These are phyloP conservation scores for Xiphophorus couchianus DNA, from an alignment of 2,113 vertebrate species.

Conservation along the genomic window DNA sequence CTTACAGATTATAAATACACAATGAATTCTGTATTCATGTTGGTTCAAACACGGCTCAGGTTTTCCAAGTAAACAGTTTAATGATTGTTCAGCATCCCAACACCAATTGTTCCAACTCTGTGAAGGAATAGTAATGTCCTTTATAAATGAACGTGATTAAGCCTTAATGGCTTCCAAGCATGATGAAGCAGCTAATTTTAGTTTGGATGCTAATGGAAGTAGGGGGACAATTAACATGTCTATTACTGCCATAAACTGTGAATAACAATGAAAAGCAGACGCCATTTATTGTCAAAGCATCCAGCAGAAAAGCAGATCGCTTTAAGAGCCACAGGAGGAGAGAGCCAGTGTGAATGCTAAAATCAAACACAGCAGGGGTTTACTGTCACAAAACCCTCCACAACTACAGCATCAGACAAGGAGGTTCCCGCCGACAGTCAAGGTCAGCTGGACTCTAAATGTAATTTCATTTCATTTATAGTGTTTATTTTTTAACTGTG, in stretches of 20 bases:
- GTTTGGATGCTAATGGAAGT: conserved; percentile 64
- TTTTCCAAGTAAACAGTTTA: conserved; percentile 37
- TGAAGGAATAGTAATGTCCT: conserved; percentile 55
- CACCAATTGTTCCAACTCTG: conserved; percentile 48
- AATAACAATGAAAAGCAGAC: conserved; percentile 56
- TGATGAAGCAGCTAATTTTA: conserved; percentile 75
- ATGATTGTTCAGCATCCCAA: conserved; percentile 17
- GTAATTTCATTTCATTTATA: conserved; percentile 45
- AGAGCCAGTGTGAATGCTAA: conserved; percentile 9
- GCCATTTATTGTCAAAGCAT: conserved; percentile 49
- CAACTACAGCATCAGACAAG: not conserved
- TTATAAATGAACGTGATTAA: conserved; percentile 68
- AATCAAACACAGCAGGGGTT: conserved; percentile 19
- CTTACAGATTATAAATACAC: not conserved
- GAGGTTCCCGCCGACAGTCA: conserved; percentile 31
- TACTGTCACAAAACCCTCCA: conserved; percentile 10
- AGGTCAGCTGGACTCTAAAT: conserved; percentile 41
- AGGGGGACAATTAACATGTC: conserved; percentile 68
- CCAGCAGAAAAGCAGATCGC: conserved; percentile 29
- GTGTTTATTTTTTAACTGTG: conserved; percentile 39
- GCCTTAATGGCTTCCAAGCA: conserved; percentile 67
- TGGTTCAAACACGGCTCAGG: conserved; percentile 2
- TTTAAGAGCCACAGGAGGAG: conserved; percentile 18
- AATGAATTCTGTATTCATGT: not conserved
- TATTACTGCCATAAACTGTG: conserved; percentile 71